These are phyloP conservation scores for Naja naja DNA, from an alignment of 2,113 vertebrate species.

Conservation along the genomic window DNA sequence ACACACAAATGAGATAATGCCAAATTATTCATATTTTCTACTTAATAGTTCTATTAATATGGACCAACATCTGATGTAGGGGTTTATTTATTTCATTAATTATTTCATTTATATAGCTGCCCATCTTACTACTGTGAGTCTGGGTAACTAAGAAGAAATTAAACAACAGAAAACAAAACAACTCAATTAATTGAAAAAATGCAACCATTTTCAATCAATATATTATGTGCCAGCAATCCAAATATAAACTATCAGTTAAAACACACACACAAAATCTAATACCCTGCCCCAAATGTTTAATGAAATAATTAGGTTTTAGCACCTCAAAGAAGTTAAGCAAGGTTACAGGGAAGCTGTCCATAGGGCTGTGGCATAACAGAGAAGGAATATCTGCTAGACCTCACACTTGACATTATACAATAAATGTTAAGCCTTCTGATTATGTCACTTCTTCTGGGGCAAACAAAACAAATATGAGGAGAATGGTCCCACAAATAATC, in stretches of 20 bases:
- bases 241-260: background rate
- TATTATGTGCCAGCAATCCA: background rate
- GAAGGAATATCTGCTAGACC: background rate
- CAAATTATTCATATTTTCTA: background rate
- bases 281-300: background rate
- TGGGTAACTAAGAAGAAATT: background rate
- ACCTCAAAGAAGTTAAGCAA: background rate
- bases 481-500: background rate
- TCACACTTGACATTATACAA: background rate
- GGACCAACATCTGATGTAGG: background rate
- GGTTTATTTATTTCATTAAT: background rate
- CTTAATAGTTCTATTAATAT: background rate
- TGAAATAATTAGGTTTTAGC: background rate
- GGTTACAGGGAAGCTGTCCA: background rate
- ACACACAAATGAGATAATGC: background rate
- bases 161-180: background rate
- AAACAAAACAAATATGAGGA: background rate
- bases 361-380: background rate
- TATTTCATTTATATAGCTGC: background rate
- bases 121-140: background rate
- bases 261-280: background rate
- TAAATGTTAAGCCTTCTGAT: background rate
- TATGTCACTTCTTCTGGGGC: background rate
- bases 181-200: background rate
- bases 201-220: background rate